Conservation (phyloP, 1,140 invertebrate species). For the Lerema accius region DNA sequence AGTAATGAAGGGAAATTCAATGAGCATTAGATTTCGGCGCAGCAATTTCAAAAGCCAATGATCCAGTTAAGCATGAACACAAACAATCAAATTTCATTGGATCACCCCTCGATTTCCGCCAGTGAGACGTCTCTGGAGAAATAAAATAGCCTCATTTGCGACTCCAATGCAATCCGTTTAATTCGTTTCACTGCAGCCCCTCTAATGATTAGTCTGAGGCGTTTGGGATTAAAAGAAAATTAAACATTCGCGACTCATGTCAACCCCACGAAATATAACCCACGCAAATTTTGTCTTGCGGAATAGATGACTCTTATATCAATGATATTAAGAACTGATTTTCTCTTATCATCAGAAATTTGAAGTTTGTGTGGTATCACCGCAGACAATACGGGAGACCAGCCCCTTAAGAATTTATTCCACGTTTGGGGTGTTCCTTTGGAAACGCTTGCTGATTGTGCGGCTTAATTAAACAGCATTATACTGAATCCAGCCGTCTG, state of each 20-base stretch:
- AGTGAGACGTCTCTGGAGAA: constrained; percentile 62
- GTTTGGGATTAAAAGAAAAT: constrained; percentile 81
- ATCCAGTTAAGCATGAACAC: constrained; percentile 47
- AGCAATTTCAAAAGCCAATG: constrained; percentile 40
- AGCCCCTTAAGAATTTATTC: constrained; percentile 72
- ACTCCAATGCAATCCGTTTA: constrained; percentile 77
- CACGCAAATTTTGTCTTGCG: constrained; percentile 32
- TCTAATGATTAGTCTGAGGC: constrained; percentile 75
- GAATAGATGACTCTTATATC: constrained; percentile 29
- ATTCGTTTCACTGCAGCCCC: constrained; percentile 73
- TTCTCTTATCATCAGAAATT: constrained; percentile 14
- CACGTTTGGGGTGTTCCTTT: constrained; percentile 73
- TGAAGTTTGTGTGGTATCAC: constrained; percentile 47
- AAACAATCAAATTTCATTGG: constrained; percentile 63
- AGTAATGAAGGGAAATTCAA: constrained; percentile 13
- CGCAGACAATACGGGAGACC: constrained; percentile 56
- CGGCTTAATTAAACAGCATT: constrained; percentile 73
- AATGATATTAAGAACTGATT: constrained; percentile 36
- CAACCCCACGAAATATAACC: constrained; percentile 49
- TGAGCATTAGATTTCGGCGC: constrained; percentile 5
- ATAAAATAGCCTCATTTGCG: constrained; percentile 78
- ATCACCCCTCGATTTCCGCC: constrained; percentile 43
- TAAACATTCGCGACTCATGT: constrained; percentile 69
- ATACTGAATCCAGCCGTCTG: constrained; percentile 42
- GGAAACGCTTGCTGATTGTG: constrained; percentile 71